phyloP scores from a whole-genome alignment of 2,113 vertebrate species.

The Brienomyrus longianalis region DNA sequence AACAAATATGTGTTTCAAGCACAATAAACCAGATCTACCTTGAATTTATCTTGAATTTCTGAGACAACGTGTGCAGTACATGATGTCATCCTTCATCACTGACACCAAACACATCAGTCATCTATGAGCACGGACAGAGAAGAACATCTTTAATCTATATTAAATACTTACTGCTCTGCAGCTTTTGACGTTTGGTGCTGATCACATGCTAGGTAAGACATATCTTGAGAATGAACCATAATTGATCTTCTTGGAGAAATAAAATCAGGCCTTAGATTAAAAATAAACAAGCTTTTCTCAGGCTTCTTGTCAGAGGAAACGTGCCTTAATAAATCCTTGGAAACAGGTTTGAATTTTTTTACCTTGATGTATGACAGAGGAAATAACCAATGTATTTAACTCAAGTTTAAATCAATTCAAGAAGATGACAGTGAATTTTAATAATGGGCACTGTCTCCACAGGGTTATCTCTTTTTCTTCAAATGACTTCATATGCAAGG shows the following conservation, averaged over 20 bases:
- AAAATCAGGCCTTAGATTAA: background rate
- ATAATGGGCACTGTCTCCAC: slow-evolving; percentile 1
- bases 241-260: slow-evolving; percentile 4
- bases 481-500: background rate
- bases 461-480: background rate
- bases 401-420: background rate
- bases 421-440: slow-evolving; percentile 12
- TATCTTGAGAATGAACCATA: background rate
- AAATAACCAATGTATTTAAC: slow-evolving; percentile 12
- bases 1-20: background rate
- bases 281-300: slow-evolving; percentile 1
- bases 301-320: background rate
- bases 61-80: background rate
- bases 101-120: background rate
- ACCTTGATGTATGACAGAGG: background rate
- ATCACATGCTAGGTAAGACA: background rate
- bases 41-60: slow-evolving; percentile 11
- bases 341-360: background rate
- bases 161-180: background rate
- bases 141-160: background rate
- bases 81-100: background rate
- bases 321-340: background rate
- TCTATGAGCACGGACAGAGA: background rate
- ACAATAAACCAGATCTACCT: background rate
- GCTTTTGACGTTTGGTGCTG: background rate